Base-by-base conservation (phyloP, 2,113 vertebrate species). In the Protomyctophum bolini region DNA sequence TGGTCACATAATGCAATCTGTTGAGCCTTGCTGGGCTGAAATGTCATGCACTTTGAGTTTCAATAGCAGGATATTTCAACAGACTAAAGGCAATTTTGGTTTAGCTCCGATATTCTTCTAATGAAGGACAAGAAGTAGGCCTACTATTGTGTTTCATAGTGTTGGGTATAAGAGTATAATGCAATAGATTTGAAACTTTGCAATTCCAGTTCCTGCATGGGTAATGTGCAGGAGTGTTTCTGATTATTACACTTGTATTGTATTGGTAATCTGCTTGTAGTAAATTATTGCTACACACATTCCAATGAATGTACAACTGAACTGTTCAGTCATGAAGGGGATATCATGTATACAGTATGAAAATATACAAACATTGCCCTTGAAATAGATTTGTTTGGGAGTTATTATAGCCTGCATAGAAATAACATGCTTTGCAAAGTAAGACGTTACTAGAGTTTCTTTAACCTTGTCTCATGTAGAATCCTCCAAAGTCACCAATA, bases 351-450 rank as follows among this genome's bases (percentile, higher is more conserved):
- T 21, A 21, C 21, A 21, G 21, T 21, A 21, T 21, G 21, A 21
- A 21, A 21, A 21, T 21, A 21, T 21, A 21, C 21, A 21, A 21
- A 21, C 21, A 21, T n/a, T n/a, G n/a, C n/a, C n/a, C 21, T 21
- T 21, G 21, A 21, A 21, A 21, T 21, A 21, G 21, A 21, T 21
- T 21, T 21, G 21, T 21, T 21, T 21, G 21, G 21, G 21, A 21
- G 21, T 21, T 21, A 21, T 21, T 21, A 21, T 21, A 21, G 21
- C 21, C 21, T 21, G 21, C 21, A 21, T n/a, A n/a, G n/a, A n/a
- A n/a, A n/a, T n/a, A n/a, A n/a, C n/a, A n/a, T n/a, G 79, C 71
- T 73, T 91, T 88, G 91, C 90, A 82, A 70, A 64, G 85, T 46
- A 2, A 63, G 56, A 84, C 88, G 83, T 83, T 78, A 66, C 85